Conservation (phyloP, 2,888 invertebrate species). For the Lysandra bellargus region DNA sequence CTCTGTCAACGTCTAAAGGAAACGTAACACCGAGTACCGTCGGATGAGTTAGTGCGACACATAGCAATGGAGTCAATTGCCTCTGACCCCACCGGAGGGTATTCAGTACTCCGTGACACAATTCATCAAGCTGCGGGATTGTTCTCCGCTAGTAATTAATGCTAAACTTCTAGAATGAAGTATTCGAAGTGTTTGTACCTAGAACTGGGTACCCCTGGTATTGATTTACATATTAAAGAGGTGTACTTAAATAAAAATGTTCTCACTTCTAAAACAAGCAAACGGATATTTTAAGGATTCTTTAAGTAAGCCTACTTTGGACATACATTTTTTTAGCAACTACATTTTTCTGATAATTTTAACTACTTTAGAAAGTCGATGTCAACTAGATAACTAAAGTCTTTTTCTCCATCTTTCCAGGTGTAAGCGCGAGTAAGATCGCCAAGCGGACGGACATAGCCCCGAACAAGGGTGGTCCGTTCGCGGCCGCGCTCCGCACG, state of each 20-base stretch:
- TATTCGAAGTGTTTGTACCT: neutral
- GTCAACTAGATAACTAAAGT: neutral
- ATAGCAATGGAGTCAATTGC: conserved; percentile 25
- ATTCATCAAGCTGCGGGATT: conserved; percentile 1
- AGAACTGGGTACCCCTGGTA: neutral
- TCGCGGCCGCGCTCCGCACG: conserved; percentile 94
- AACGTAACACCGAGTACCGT: neutral
- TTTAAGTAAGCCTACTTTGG: too few species aligned
- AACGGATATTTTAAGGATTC: too few species aligned
- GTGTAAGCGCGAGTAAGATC: conserved; percentile 70
- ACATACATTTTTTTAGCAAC: too few species aligned
- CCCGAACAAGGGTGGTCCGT: conserved; percentile 84
- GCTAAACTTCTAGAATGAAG: neutral
- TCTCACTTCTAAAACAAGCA: neutral
- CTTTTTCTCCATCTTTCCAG: conserved; percentile 55
- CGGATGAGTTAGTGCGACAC: conserved; percentile 15
- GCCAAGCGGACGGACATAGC: conserved; percentile 70
- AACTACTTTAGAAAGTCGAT: neutral
- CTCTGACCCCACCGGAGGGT: conserved; percentile 20
- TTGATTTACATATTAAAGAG: neutral
- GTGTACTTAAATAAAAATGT: neutral
- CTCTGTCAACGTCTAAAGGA: neutral
- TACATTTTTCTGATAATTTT: neutral
- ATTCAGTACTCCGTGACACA: conserved; percentile 10
- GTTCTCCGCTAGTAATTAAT: neutral